Evolutionary conservation across 2,113 vertebrate species (phyloP).

Genomic region (Rhabdomys dilectus): DNA sequence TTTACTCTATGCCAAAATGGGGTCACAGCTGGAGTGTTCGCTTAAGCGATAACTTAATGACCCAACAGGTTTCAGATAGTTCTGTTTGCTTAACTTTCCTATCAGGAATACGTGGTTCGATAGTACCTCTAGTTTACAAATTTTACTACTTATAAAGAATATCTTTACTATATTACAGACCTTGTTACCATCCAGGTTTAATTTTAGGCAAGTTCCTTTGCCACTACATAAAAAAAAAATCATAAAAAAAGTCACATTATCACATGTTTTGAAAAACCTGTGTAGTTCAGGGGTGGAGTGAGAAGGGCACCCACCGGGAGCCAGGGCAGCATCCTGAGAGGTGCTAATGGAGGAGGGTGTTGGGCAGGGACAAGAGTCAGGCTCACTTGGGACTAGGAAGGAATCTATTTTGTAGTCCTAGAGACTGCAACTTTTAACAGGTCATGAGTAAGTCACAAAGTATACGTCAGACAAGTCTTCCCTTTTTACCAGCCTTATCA

Average conservation of each 20-base stretch:
- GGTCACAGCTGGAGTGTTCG: not conserved
- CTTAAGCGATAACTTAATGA: not conserved
- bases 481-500: not conserved
- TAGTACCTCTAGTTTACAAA: constrained; percentile 22
- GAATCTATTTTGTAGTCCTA: not conserved
- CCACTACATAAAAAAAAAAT: not conserved
- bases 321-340: too few species aligned
- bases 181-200: constrained; percentile 16
- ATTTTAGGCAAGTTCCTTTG: constrained; percentile 43
- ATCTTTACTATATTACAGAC: constrained; percentile 41
- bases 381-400: constrained; percentile 7
- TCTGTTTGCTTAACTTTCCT: not conserved
- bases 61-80: not conserved
- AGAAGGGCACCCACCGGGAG: not conserved
- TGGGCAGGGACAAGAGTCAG: not conserved
- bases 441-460: constrained; percentile 39
- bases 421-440: constrained; percentile 33
- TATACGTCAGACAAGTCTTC: not conserved
- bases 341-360: too few species aligned
- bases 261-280: not conserved
- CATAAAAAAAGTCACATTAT: not conserved
- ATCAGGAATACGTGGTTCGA: not conserved
- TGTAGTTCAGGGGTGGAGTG: not conserved
- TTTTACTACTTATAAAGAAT: constrained; percentile 35
- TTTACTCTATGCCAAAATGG: not conserved